Conservation (phyloP, 2,113 vertebrate species). For the Acinonyx jubatus region DNA sequence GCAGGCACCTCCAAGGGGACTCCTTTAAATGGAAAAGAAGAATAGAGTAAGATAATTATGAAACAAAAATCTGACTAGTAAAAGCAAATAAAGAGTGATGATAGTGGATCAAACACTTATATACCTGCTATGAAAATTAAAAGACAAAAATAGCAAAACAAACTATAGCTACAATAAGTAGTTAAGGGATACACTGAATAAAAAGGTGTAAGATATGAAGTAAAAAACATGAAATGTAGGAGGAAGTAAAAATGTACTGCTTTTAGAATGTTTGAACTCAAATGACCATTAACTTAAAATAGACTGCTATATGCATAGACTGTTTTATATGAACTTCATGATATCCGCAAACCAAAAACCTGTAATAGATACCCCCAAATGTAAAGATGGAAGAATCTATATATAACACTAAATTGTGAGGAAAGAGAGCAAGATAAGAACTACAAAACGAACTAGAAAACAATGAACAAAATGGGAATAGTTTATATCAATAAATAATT, state of each 20-base stretch:
- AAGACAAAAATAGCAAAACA: background rate
- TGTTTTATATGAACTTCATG: background rate
- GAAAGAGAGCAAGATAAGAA: background rate
- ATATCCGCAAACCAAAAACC: background rate
- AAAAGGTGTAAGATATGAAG: background rate
- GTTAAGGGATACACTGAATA: background rate
- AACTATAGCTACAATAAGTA: background rate
- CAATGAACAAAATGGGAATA: background rate
- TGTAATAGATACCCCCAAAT: background rate
- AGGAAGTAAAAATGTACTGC: background rate
- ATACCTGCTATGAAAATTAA: background rate
- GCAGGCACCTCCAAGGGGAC: too few relatives aligned
- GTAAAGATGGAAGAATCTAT: background rate
- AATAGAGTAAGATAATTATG: background rate
- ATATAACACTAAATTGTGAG: background rate
- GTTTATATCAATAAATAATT: background rate
- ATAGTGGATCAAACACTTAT: background rate
- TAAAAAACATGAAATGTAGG: background rate
- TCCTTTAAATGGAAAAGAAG: background rate
- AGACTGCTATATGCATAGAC: background rate
- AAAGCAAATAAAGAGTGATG: background rate
- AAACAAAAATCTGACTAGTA: background rate
- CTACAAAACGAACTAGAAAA: background rate
- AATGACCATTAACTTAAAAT: background rate
- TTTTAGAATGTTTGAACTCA: background rate